Evolutionary conservation across 2,888 invertebrate genomes (phyloP).

Genomic region (Tenthredo livida): DNA sequence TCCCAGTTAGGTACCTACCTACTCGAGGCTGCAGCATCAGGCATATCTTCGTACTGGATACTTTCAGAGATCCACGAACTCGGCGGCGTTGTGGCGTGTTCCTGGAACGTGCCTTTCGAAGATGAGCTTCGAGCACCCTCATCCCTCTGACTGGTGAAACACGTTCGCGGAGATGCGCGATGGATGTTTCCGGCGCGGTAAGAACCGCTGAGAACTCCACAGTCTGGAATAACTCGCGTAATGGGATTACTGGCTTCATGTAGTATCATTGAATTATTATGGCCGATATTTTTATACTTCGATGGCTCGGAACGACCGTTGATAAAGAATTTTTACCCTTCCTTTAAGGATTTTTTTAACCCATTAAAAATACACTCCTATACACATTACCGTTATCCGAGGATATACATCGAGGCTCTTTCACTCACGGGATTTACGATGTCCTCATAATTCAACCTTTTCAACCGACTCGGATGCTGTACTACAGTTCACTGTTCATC

Average conservation of each 20-base stretch:
- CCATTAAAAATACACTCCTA: conserved; percentile 43
- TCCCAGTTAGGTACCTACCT: conserved; percentile 17
- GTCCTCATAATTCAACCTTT: conserved; percentile 62
- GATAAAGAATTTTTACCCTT: conserved; percentile 17
- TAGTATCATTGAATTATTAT: conserved; percentile 14
- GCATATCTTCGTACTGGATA: conserved; percentile 22
- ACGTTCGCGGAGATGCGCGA: conserved; percentile 58
- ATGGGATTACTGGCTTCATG: not conserved
- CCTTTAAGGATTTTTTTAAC: conserved; percentile 15
- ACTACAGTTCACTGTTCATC: conserved; percentile 57
- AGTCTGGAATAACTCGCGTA: conserved; percentile 7
- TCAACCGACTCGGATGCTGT: conserved; percentile 50
- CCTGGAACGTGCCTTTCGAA: conserved; percentile 48
- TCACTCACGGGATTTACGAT: conserved; percentile 59
- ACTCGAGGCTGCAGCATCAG: conserved; percentile 17
- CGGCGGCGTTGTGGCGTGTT: conserved; percentile 1
- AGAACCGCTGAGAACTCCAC: not conserved
- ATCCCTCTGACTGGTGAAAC: conserved; percentile 39
- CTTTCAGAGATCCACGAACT: conserved; percentile 23
- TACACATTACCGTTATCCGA: conserved; percentile 57
- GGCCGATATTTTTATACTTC: conserved; percentile 18
- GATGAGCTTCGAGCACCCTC: conserved; percentile 30
- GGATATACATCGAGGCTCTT: conserved; percentile 60
- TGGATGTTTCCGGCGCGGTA: conserved; percentile 51
- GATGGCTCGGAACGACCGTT: conserved; percentile 10